Conservation (phyloP, 2,888 invertebrate genomes). For the Eristalinus sepulchralis region DNA sequence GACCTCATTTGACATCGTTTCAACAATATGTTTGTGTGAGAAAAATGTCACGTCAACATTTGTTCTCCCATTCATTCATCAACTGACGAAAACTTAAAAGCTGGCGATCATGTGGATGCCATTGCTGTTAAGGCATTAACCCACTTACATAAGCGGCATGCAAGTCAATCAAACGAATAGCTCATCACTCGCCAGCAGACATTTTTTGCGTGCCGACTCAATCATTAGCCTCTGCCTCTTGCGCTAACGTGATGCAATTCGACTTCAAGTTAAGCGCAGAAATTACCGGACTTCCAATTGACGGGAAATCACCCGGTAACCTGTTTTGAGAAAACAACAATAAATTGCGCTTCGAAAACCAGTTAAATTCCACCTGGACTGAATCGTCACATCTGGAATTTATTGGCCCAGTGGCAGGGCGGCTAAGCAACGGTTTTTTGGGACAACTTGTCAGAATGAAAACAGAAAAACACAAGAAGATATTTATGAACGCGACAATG, state of each 20-base stretch:
- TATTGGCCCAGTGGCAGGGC: neutral
- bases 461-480: neutral
- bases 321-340: neutral
- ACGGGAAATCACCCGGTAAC: neutral
- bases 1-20: neutral
- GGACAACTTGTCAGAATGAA: constrained; percentile 31
- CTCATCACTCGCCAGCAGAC: constrained; percentile 3
- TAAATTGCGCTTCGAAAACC: neutral
- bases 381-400: neutral
- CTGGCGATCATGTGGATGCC: neutral
- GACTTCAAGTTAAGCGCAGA: neutral
- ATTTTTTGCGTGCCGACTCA: neutral
- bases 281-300: neutral
- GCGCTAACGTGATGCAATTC: neutral
- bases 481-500: constrained; percentile 11
- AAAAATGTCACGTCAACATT: neutral
- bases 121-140: neutral
- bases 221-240: neutral
- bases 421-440: neutral
- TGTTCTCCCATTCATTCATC: neutral
- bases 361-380: neutral
- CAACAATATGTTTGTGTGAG: neutral
- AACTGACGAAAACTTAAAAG: neutral
- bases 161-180: constrained; percentile 16
- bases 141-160: constrained; percentile 9